Conservation (phyloP, 2,113 vertebrate species). For the Coturnix japonica region DNA sequence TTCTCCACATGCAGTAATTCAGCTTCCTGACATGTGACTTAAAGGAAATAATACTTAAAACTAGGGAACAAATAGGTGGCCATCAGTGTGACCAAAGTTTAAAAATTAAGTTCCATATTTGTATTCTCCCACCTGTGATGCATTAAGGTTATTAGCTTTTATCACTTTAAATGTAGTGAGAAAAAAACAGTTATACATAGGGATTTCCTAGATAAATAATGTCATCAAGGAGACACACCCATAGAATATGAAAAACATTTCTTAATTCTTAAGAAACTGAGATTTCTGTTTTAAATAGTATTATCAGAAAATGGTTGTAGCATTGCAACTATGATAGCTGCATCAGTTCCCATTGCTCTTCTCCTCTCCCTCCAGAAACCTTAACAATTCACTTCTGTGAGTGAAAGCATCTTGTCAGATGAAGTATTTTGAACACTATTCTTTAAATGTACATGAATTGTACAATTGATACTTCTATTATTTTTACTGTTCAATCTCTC, state of each 20-base stretch:
- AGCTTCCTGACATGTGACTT: background rate
- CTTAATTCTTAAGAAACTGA: background rate
- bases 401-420: background rate
- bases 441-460: background rate
- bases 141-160: background rate
- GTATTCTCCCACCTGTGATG: background rate
- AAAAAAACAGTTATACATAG: background rate
- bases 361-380: accelerated
- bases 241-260: background rate
- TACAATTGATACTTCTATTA: background rate
- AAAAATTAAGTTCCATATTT: background rate
- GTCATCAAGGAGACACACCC: background rate
- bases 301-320: background rate
- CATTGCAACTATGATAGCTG: background rate
- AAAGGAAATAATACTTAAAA: background rate
- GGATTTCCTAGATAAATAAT: background rate
- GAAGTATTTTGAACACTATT: background rate
- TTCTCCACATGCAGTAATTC: background rate
- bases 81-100: background rate
- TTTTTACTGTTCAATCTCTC: background rate
- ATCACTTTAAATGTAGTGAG: background rate
- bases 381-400: background rate
- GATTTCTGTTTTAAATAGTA: background rate
- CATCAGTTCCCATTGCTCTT: background rate
- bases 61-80: background rate